phyloP scores from a whole-genome alignment of 2,888 invertebrate species.

The Melieria picta region DNA sequence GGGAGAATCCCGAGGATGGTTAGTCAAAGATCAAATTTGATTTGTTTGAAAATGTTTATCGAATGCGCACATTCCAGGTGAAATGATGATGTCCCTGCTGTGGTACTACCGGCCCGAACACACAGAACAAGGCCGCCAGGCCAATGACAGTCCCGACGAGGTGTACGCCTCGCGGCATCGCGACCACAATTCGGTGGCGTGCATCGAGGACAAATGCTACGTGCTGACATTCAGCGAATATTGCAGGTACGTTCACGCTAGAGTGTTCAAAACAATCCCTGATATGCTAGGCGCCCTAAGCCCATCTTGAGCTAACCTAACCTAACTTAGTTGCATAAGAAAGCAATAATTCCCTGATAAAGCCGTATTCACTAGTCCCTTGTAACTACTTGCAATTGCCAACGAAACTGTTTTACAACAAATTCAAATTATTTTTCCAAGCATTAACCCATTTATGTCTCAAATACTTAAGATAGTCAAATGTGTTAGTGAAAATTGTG shows the following conservation, averaged over 20 bases:
- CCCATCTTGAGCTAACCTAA: too few species aligned
- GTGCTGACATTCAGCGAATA: constrained; percentile 96
- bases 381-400: too few species aligned
- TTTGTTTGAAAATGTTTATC: background rate
- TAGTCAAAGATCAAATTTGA: constrained; percentile 50
- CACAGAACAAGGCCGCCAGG: constrained; percentile 87
- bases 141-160: constrained; percentile 86
- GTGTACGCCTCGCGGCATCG: constrained; percentile 95
- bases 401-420: too few species aligned
- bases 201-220: constrained; percentile 97
- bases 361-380: too few species aligned
- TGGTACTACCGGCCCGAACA: constrained; percentile 99
- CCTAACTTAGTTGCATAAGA: too few species aligned
- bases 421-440: too few species aligned
- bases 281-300: too few species aligned
- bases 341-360: too few species aligned
- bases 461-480: too few species aligned
- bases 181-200: constrained; percentile 95
- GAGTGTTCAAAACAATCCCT: background rate
- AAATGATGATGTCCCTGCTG: constrained; percentile 96
- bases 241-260: constrained; percentile 76
- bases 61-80: constrained; percentile 71
- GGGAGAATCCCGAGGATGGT: constrained; percentile 96
- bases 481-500: too few species aligned
- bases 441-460: too few species aligned